These are phyloP conservation scores for Montipora capitata DNA, from an alignment of 92 coral and sea anemone species.

Conservation along the genomic window DNA sequence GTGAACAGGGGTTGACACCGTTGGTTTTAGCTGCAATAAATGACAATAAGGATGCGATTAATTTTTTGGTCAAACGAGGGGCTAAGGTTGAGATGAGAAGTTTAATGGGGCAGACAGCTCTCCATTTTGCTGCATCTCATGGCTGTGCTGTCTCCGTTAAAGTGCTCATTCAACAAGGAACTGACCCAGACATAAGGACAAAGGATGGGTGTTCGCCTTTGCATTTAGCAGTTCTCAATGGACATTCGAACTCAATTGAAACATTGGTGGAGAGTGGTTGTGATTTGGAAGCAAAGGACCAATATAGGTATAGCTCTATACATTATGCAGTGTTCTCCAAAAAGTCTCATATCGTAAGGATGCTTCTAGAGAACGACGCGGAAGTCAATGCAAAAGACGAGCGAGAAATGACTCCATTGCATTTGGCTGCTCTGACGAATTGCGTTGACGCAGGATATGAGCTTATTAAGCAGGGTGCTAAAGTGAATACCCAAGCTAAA, in stretches of 20 bases:
- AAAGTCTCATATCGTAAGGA: conserved; percentile 37
- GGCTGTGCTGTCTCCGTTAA: conserved; percentile 63
- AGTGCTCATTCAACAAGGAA: conserved; percentile 47
- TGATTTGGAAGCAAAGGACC: conserved; percentile 62
- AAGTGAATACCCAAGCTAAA: conserved; percentile 66
- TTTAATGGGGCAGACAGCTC: conserved; percentile 60
- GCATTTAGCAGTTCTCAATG: conserved; percentile 80
- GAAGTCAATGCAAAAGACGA: conserved; percentile 59
- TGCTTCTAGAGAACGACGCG: conserved; percentile 68
- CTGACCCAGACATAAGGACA: conserved; percentile 42
- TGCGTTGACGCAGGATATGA: conserved; percentile 63
- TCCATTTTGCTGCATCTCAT: conserved; percentile 87
- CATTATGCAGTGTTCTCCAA: conserved; percentile 79
- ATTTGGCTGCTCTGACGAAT: conserved; percentile 77
- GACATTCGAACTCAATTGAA: conserved; percentile 57
- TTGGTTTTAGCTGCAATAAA: conserved; percentile 73
- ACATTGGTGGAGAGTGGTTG: conserved; percentile 69
- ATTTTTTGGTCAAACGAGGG: conserved; percentile 63
- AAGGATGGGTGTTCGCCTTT: conserved; percentile 77
- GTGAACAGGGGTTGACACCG: conserved; percentile 74
- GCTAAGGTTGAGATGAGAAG: conserved; percentile 59
- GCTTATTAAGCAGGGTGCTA: conserved; percentile 47
- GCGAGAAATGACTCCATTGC: conserved; percentile 75
- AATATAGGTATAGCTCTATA: conserved; percentile 69
- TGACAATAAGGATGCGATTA: conserved; percentile 61